Evolutionary conservation across 2,888 invertebrate species (phyloP).

Genomic region (Empis livida): DNA sequence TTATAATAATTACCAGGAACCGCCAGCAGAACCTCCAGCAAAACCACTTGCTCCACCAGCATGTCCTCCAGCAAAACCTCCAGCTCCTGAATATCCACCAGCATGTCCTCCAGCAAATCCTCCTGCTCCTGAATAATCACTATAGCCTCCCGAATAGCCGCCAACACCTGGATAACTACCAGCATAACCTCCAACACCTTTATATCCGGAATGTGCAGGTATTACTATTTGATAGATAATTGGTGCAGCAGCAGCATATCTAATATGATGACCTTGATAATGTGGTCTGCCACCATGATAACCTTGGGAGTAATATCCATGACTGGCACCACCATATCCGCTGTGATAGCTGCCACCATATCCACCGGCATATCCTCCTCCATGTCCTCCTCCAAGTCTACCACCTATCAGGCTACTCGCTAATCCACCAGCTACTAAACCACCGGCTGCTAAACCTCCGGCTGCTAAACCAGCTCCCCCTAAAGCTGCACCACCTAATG

Average conservation of each 20-base stretch:
- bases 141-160: background rate
- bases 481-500: background rate
- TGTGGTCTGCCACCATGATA: background rate
- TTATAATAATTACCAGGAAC: background rate
- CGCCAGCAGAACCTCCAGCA: conserved; percentile 1
- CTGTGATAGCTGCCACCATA: too few relatives aligned
- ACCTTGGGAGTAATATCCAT: background rate
- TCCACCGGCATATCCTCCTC: background rate
- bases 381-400: background rate
- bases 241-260: background rate
- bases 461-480: background rate
- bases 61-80: background rate
- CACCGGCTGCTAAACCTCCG: background rate
- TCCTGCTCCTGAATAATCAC: background rate
- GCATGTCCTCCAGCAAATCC: background rate
- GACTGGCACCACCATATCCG: background rate
- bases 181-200: background rate
- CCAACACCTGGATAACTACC: background rate
- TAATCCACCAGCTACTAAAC: background rate
- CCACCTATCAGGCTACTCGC: background rate
- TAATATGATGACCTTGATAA: background rate
- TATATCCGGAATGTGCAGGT: background rate
- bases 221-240: too few relatives aligned
- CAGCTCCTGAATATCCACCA: background rate
- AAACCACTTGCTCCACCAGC: background rate